These are phyloP conservation scores for Palythoa grandis DNA, from an alignment of 92 coral and sea anemone genomes.

Conservation along the genomic window DNA sequence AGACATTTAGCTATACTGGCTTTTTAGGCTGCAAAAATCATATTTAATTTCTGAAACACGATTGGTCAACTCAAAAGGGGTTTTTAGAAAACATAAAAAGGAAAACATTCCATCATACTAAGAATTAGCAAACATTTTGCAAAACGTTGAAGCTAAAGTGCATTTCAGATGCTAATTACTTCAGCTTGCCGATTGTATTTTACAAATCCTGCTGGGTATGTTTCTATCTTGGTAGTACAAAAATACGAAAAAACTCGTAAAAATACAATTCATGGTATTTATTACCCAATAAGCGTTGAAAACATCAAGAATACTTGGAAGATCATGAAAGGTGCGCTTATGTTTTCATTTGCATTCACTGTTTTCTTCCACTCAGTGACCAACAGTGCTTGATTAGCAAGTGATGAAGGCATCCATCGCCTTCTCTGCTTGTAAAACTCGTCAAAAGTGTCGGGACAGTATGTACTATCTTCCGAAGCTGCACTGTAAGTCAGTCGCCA, in stretches of 20 bases:
- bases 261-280: not conserved
- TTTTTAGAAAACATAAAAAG: too few species aligned
- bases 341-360: conserved; percentile 51
- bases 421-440: conserved; percentile 71
- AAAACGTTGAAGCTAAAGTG: too few species aligned
- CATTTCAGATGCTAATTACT: too few species aligned
- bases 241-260: not conserved
- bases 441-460: conserved; percentile 70
- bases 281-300: conserved; percentile 61
- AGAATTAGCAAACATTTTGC: too few species aligned
- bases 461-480: conserved; percentile 67
- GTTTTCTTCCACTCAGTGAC: conserved; percentile 52
- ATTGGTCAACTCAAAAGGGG: too few species aligned
- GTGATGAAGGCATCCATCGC: conserved; percentile 69
- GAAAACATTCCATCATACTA: too few species aligned
- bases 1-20: too few species aligned
- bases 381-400: conserved; percentile 64
- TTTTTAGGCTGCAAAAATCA: too few species aligned
- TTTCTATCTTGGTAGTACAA: too few species aligned
- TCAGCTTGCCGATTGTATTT: too few species aligned
- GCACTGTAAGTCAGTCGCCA: conserved; percentile 72
- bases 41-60: too few species aligned
- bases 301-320: conserved; percentile 62
- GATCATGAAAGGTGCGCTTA: conserved; percentile 49
- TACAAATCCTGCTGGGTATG: too few species aligned